Percentiles rank a stretch among this genome's conserved stretches.
Conservation (phyloP, 2,113 vertebrate species). For the Tauraco erythrolophus region DNA sequence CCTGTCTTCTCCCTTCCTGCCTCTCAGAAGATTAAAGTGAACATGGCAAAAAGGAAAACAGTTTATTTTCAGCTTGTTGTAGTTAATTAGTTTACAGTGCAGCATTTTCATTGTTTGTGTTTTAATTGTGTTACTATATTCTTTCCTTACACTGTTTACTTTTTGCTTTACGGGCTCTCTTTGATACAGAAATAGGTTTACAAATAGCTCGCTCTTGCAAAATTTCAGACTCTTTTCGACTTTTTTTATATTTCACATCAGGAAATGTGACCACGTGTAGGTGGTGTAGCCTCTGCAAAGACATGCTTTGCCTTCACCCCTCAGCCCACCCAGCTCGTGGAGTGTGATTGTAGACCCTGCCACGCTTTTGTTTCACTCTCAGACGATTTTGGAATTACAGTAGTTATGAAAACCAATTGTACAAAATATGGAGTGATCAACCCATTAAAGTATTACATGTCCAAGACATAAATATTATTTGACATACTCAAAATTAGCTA, state of each 20-base stretch:
- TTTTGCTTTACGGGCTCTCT: neutral
- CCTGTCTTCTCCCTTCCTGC: conserved; percentile 33
- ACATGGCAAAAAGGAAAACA: conserved; percentile 29
- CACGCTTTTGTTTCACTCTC: neutral
- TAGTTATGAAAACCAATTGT: neutral
- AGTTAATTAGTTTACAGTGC: conserved; percentile 23
- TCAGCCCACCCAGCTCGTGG: neutral
- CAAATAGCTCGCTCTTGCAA: neutral
- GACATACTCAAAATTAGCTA: neutral
- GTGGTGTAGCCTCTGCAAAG: neutral
- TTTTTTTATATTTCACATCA: neutral
- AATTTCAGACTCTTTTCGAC: neutral
- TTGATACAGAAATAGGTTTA: neutral
- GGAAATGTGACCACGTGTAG: neutral
- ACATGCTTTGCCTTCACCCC: neutral
- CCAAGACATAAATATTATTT: neutral
- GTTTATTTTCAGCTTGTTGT: conserved; percentile 44
- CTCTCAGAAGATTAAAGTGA: conserved; percentile 40
- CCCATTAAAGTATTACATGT: neutral
- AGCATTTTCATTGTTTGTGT: neutral
- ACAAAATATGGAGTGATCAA: neutral
- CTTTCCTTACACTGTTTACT: neutral
- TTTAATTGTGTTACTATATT: neutral
- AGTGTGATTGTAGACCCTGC: accelerated
- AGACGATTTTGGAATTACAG: neutral